phyloP scores from a whole-genome alignment of 2,797 vertebrate species.

The Danio choprae region DNA sequence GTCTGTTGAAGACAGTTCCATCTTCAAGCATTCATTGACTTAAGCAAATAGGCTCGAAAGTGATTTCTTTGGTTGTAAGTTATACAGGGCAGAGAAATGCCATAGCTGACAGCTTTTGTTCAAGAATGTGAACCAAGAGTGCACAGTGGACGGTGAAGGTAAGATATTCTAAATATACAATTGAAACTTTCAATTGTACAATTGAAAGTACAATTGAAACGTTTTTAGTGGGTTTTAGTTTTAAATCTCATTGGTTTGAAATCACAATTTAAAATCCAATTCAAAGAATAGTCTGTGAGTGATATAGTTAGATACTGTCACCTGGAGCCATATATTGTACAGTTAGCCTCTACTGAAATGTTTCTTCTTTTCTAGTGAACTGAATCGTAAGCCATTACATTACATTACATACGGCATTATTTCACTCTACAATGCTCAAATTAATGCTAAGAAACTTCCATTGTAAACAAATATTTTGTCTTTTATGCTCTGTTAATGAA shows the following conservation, averaged over 20 bases:
- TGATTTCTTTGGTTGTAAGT: too few species aligned
- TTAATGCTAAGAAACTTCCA: background rate
- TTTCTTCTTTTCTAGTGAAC: slow-evolving; percentile 48
- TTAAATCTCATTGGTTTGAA: slow-evolving; percentile 25
- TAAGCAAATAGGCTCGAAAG: slow-evolving; percentile 23
- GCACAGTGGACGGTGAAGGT: slow-evolving; percentile 4
- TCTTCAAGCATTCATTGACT: slow-evolving; percentile 33
- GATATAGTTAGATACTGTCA: background rate
- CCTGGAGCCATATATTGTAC: background rate
- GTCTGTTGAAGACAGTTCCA: slow-evolving; percentile 27
- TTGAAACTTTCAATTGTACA: too few species aligned
- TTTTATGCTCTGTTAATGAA: background rate
- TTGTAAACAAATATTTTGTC: background rate
- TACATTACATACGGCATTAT: too few species aligned
- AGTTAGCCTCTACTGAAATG: slow-evolving; percentile 13
- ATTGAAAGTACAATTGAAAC: too few species aligned
- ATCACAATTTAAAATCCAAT: background rate
- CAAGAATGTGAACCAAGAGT: background rate
- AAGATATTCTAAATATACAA: too few species aligned
- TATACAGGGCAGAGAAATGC: too few species aligned
- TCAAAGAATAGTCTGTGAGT: background rate
- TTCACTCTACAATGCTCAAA: background rate
- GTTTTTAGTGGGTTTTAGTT: slow-evolving; percentile 24
- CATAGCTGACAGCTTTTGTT: too few species aligned
- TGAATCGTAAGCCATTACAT: slow-evolving; percentile 46